Evolutionary conservation across 2,797 vertebrate species (phyloP).

Genomic region (Arctocebus calabarensis): DNA sequence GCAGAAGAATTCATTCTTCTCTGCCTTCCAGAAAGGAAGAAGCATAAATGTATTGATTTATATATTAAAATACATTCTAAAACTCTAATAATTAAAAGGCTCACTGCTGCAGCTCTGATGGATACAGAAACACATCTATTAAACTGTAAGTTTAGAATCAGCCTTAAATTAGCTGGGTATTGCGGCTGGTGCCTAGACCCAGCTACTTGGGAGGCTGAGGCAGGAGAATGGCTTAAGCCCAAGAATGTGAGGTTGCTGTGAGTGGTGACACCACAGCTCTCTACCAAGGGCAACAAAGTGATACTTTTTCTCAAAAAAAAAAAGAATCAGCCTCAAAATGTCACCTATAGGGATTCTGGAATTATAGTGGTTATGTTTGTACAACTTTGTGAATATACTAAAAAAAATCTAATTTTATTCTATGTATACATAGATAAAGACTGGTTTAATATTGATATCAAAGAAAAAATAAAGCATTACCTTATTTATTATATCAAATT

Average conservation of each 20-base stretch:
- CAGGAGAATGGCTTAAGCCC: no score
- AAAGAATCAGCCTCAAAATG: neutral
- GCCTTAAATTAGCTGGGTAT: neutral
- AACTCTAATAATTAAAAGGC: neutral
- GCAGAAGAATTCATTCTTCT: neutral
- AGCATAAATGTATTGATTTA: neutral
- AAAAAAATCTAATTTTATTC: neutral
- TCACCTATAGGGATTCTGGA: neutral
- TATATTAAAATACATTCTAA: neutral
- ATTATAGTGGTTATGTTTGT: neutral
- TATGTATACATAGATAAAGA: neutral
- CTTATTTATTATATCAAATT: neutral
- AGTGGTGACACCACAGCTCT: no score
- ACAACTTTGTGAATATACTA: neutral
- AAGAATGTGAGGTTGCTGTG: no score
- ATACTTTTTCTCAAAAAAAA: no score
- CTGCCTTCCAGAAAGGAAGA: constrained; percentile 10
- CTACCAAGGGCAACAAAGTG: no score
- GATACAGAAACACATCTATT: neutral
- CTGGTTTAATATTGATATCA: neutral
- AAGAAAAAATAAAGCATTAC: neutral
- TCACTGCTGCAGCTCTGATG: neutral
- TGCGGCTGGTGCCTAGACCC: no score
- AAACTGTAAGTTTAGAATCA: neutral
- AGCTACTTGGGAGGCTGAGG: no score